Base-by-base conservation (phyloP, 2,113 vertebrate genomes). In the Callipepla californica region DNA sequence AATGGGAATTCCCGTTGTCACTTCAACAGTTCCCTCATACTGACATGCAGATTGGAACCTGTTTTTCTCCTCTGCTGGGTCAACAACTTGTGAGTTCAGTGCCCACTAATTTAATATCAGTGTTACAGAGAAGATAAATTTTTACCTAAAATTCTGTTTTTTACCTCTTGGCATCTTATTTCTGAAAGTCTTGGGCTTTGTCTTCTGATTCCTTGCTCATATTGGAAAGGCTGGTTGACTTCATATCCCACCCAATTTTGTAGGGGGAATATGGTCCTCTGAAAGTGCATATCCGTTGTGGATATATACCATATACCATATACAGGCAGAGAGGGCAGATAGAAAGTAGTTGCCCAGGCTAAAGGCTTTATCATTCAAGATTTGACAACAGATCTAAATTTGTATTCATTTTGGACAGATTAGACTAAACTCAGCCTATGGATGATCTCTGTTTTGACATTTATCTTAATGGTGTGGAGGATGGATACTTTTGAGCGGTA, bases 391-490 rank as follows among this genome's bases (percentile, higher is more conserved):
- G 68, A 91, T 95, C 87, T 94, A 95, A 95, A 92, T 94, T 93
- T 93, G 75, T 90, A 73, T 88, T 80, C 62, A 91, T 84, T 94
- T 83, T 81, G 77, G 92, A 95, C 82, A 90, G 93, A 95, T 94
- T 88, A 93, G 90, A 90, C 91, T 80, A 95, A 91, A 91, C 69
- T 78, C 65, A 91, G 85, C 57, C 95, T 91, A 92, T 94, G 76
- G 83, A 73, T 92, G 90, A 58, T 85, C 73, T 94, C 90, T 95
- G 90, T 93, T 95, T 94, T 94, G 95, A 96, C 94, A 76, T 96
- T 93, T 90, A 66, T 94, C 80, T 92, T 84, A 83, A 73, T 90
- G 80, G 91, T 90, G 90, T 91, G 91, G 94, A 95, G 93, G 91
- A 87, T 92, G 79, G 89, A 88, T 94, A 87, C 90, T 95, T 95